Evolutionary conservation across 2,888 invertebrate species (phyloP).

Genomic region (Zhuqinia jingwanae): DNA sequence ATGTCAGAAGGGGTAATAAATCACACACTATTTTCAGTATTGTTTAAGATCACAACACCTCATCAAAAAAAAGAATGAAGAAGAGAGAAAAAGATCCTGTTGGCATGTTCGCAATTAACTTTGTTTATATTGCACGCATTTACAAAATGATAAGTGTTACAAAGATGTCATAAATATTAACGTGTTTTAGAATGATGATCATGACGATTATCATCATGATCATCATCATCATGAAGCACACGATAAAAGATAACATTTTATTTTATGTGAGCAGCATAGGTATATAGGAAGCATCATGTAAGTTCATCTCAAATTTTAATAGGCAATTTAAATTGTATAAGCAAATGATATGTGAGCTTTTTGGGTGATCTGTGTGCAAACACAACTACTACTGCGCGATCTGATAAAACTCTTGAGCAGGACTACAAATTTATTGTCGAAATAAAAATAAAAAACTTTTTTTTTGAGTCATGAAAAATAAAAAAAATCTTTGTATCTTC

Average conservation of each 20-base stretch:
- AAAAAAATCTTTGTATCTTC: neutral
- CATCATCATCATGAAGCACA: neutral
- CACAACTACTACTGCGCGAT: neutral
- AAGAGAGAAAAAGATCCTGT: slow-evolving; percentile 1
- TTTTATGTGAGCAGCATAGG: neutral
- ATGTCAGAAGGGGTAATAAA: neutral
- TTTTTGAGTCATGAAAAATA: neutral
- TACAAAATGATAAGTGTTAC: neutral
- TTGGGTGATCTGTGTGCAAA: neutral
- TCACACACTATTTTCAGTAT: slow-evolving; percentile 3
- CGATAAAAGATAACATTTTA: neutral
- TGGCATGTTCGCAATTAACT: slow-evolving; percentile 34
- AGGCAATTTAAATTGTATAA: slow-evolving; percentile 8
- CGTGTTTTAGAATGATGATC: neutral
- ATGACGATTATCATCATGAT: neutral
- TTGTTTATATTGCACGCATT: neutral
- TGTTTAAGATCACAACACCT: slow-evolving; percentile 26
- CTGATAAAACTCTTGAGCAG: neutral
- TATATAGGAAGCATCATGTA: neutral
- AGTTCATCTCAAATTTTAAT: neutral
- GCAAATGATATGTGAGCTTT: neutral
- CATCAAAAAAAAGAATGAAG: too few relatives aligned
- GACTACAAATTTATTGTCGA: slow-evolving; percentile 1
- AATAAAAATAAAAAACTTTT: neutral
- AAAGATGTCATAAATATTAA: slow-evolving; percentile 9